Conservation (phyloP, 2,113 vertebrate genomes). For the Epinephelus lanceolatus region DNA sequence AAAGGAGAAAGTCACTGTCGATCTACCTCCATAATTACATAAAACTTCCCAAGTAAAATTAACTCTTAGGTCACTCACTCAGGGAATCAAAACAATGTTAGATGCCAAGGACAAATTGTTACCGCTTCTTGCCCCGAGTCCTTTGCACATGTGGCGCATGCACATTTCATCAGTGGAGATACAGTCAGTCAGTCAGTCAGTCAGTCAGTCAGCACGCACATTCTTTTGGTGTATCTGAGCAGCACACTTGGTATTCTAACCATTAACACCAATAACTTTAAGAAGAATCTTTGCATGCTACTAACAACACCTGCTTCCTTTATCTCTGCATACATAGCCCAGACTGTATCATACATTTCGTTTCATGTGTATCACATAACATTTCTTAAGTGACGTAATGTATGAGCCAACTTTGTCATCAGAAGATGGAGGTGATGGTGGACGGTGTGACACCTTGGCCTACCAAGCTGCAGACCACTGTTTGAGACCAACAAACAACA, state of each 20-base stretch:
- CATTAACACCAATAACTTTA: not conserved
- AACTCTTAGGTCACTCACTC: conserved; percentile 44
- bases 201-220: not conserved
- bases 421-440: no score
- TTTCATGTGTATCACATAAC: no score
- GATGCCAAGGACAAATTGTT: conserved; percentile 24
- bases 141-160: not conserved
- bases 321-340: no score
- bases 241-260: not conserved
- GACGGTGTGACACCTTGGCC: no score
- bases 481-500: no score
- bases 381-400: no score
- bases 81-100: conserved; percentile 20
- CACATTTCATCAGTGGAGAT: not conserved
- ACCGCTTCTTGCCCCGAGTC: not conserved
- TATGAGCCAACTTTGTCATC: no score
- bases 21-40: conserved; percentile 11
- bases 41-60: conserved; percentile 2
- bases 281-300: no score
- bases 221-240: not conserved
- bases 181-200: not conserved
- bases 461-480: no score
- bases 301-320: no score
- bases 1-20: not conserved
- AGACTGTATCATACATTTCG: no score